Base-by-base conservation (phyloP, 2,113 vertebrate genomes). In the Archilochus colubris region DNA sequence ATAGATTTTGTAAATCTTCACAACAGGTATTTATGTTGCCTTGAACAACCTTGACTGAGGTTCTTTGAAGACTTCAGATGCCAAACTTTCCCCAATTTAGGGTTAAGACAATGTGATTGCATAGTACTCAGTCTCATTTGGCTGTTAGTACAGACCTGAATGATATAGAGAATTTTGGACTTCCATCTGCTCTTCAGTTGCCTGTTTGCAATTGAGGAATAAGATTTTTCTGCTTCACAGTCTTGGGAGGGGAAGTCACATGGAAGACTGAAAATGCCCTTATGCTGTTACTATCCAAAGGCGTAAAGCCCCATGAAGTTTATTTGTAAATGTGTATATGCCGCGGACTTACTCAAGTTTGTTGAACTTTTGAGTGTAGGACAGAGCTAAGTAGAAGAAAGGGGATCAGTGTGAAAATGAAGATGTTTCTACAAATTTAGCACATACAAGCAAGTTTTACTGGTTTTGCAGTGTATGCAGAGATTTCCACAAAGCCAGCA, bases 141-240 rank as follows among this genome's bases (percentile, higher is more conserved):
- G 17, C 1, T 85, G 38, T 17, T n/a, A 67, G 48, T 50, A 62
- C 1, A 1, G 18, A 66, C 22, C 36, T 73, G 61, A 91, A 43
- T 48, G 12, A 43, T 31, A 13, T 0, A 16, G 38, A 53, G 17
- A 33, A 44, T 64, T 59, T 62, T 76, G 58, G 33, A 28, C 23
- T 83, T 46, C 7, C 6, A 11, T 30, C 21, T 55, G 11, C 88
- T 22, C 15, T 77, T 85, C 57, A 57, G 16, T n/a, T 50, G 57
- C 2, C 10, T 30, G 3, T 12, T 30, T 59, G 9, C 62, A 18
- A 58, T n/a, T n/a, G 3, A 3, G 2, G 2, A 68, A 30, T 19
- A 66, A 10, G 23, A 66, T 30, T 81, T 83, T 80, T 69, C 9
- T 66, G 43, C 21, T 25, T 79, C 14, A n/a, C 1, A 4, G 2